Evolutionary conservation across 2,797 vertebrate genomes (phyloP).

Genomic region (Lagodon rhomboides): DNA sequence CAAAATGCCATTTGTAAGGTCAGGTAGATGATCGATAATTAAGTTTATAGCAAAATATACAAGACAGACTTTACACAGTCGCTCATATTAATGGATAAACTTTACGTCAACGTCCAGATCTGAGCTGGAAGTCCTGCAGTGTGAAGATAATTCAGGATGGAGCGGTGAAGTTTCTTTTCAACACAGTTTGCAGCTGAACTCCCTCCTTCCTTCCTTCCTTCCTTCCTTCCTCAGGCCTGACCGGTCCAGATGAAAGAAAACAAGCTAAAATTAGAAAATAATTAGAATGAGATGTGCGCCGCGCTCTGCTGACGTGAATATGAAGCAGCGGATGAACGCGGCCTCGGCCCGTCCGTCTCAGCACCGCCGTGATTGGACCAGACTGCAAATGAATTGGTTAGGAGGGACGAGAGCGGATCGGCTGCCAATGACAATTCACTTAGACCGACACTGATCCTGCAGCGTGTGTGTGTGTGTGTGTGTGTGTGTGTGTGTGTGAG

Average conservation of each 20-base stretch:
- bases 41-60: not conserved
- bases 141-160: too few species aligned
- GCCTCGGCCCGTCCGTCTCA: slow-evolving; percentile 15
- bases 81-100: not conserved
- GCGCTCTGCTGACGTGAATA: slow-evolving; percentile 43
- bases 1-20: too few species aligned
- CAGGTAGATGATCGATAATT: not conserved
- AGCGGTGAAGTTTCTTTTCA: not conserved
- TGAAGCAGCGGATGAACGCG: slow-evolving; percentile 48
- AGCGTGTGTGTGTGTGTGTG: slow-evolving; percentile 16
- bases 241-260: slow-evolving; percentile 12
- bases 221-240: not conserved
- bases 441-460: slow-evolving; percentile 22
- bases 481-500: not conserved
- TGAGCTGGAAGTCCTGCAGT: not conserved
- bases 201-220: not conserved
- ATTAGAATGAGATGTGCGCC: slow-evolving; percentile 22
- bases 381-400: slow-evolving; percentile 63
- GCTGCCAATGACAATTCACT: slow-evolving; percentile 61
- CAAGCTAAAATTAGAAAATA: slow-evolving; percentile 26
- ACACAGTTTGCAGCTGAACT: not conserved
- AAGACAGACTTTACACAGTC: too few species aligned
- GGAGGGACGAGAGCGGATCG: slow-evolving; percentile 19
- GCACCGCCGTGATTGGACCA: slow-evolving; percentile 33
- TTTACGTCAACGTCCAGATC: not conserved